Evolutionary conservation across 2,797 vertebrate species (phyloP).

Genomic region (Spheniscus humboldti): DNA sequence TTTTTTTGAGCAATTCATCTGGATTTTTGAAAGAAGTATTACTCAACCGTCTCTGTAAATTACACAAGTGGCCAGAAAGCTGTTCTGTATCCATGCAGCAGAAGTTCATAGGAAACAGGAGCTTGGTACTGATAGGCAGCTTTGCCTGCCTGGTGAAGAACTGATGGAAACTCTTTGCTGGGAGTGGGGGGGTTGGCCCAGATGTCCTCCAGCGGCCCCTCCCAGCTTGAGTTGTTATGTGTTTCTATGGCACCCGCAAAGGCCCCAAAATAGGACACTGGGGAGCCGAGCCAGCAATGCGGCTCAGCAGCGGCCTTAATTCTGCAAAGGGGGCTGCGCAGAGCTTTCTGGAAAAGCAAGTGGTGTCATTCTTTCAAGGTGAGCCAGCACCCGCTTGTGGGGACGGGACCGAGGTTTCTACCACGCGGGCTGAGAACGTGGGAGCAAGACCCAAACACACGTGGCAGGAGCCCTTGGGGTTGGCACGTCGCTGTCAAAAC

Average conservation of each 20-base stretch:
- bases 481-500: neutral
- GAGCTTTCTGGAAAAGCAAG: neutral
- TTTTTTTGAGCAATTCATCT: neutral
- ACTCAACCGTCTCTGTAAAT: neutral
- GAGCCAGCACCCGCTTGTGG: neutral
- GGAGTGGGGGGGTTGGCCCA: neutral
- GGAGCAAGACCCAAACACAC: fast-evolving
- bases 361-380: neutral
- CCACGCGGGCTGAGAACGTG: neutral
- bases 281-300: neutral
- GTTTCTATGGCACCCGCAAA: neutral
- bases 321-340: neutral
- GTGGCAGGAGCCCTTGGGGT: neutral
- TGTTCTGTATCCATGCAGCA: neutral
- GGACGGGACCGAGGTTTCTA: fast-evolving
- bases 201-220: neutral
- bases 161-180: neutral
- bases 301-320: neutral
- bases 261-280: neutral
- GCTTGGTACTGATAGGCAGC: neutral
- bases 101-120: neutral
- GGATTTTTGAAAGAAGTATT: neutral
- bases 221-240: neutral
- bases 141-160: neutral
- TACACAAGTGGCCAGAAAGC: neutral